Evolutionary conservation across 2,113 vertebrate genomes (phyloP).

Genomic region (Brachyistius frenatus): DNA sequence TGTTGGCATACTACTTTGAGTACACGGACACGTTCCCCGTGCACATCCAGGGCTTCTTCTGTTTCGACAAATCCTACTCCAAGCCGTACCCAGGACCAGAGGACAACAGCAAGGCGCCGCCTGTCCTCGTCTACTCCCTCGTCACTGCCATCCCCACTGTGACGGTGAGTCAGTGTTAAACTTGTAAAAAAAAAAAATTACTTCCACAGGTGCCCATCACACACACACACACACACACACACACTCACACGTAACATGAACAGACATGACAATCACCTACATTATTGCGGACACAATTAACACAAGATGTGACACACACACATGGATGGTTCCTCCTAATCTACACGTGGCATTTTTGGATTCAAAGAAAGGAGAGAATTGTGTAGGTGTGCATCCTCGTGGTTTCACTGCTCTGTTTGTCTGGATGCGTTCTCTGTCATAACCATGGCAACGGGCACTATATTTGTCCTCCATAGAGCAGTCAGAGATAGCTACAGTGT

Average conservation of each 20-base stretch:
- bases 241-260: not conserved
- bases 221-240: slow-evolving; percentile 3
- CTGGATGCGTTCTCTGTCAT: slow-evolving; percentile 68
- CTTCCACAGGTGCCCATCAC: slow-evolving; percentile 61
- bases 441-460: slow-evolving; percentile 82
- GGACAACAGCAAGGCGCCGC: slow-evolving; percentile 89
- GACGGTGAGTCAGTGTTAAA: slow-evolving; percentile 85
- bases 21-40: slow-evolving; percentile 95
- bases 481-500: slow-evolving; percentile 53
- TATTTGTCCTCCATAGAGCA: slow-evolving; percentile 75
- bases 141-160: slow-evolving; percentile 91
- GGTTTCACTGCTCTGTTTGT: slow-evolving; percentile 70
- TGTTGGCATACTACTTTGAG: slow-evolving; percentile 94
- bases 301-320: not conserved
- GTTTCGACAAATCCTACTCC: slow-evolving; percentile 91
- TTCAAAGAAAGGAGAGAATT: slow-evolving; percentile 35
- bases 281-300: not conserved
- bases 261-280: slow-evolving; percentile 13
- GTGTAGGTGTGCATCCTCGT: slow-evolving; percentile 77
- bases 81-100: slow-evolving; percentile 93
- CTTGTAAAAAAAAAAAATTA: slow-evolving; percentile 11
- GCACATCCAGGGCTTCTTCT: slow-evolving; percentile 94
- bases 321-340: slow-evolving; percentile 31
- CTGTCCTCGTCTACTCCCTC: slow-evolving; percentile 91
- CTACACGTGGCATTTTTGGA: slow-evolving; percentile 69